phyloP scores from a whole-genome alignment of 1,140 invertebrate genomes.

The Plutomurus gul region DNA sequence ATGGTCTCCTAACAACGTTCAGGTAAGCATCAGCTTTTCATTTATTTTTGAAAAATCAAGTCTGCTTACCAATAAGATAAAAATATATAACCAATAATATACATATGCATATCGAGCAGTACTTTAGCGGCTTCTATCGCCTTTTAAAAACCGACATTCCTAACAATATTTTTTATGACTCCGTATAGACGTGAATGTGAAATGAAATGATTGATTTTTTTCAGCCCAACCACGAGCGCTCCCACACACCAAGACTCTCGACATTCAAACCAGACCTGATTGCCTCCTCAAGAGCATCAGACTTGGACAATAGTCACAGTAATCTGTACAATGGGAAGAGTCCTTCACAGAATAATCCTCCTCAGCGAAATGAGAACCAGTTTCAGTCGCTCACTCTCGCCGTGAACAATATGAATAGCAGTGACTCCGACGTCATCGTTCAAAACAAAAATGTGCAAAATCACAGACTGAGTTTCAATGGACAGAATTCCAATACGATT shows the following conservation, averaged over 20 bases:
- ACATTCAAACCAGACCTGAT: slow-evolving; percentile 52
- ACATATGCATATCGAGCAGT: too few relatives aligned
- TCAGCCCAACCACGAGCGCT: slow-evolving; percentile 33
- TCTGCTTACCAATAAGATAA: too few relatives aligned
- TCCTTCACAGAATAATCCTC: neutral
- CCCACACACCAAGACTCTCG: slow-evolving; percentile 45
- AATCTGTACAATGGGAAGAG: slow-evolving; percentile 15
- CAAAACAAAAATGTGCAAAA: slow-evolving; percentile 46
- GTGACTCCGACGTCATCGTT: slow-evolving; percentile 31
- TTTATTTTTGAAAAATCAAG: neutral
- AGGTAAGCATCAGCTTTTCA: neutral
- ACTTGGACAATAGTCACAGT: slow-evolving; percentile 39
- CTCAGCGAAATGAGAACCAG: slow-evolving; percentile 31
- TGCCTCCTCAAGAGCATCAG: slow-evolving; percentile 45
- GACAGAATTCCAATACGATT: slow-evolving; percentile 31
- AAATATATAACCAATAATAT: too few relatives aligned
- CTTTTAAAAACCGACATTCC: slow-evolving; percentile 1
- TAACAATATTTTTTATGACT: slow-evolving; percentile 19
- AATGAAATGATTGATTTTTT: too few relatives aligned
- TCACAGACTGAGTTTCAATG: slow-evolving; percentile 48
- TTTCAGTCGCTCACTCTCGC: slow-evolving; percentile 30
- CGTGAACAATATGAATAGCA: slow-evolving; percentile 38
- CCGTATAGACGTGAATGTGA: too few relatives aligned
- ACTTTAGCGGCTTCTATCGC: too few relatives aligned
- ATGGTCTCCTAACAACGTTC: slow-evolving; percentile 65